phyloP scores from a whole-genome alignment of 2,888 invertebrate genomes.

The Blastobasis lacticolella region DNA sequence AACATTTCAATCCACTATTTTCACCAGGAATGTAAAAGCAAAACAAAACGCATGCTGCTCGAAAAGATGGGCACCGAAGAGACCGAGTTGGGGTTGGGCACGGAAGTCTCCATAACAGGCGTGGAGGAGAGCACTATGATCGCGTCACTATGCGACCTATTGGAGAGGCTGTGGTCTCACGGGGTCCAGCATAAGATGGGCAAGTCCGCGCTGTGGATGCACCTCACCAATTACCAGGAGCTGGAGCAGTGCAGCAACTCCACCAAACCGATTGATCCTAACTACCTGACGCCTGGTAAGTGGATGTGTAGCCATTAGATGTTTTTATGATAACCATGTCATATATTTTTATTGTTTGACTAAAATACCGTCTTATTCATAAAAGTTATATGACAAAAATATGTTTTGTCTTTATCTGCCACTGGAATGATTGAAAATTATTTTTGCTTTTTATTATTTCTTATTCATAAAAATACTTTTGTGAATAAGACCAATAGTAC shows the following conservation, averaged over 20 bases:
- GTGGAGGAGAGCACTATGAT: slow-evolving; percentile 98
- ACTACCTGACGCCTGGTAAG: slow-evolving; percentile 69
- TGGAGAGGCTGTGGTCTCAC: slow-evolving; percentile 98
- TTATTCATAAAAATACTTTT: no score
- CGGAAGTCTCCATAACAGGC: slow-evolving; percentile 80
- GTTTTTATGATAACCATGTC: no score
- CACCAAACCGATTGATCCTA: slow-evolving; percentile 68
- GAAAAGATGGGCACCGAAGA: slow-evolving; percentile 99
- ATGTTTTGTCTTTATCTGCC: no score
- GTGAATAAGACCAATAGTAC: no score
- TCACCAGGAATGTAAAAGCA: slow-evolving; percentile 87
- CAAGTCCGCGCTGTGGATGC: slow-evolving; percentile 98
- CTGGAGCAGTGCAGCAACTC: slow-evolving; percentile 79
- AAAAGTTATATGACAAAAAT: no score
- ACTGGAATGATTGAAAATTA: no score
- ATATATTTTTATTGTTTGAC: no score
- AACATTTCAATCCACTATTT: neutral
- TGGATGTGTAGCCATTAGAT: no score
- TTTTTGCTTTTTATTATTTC: no score
- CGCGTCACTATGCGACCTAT: slow-evolving; percentile 96
- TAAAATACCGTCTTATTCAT: no score
- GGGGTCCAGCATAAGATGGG: slow-evolving; percentile 96
- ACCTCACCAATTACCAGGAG: slow-evolving; percentile 92
- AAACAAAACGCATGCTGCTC: slow-evolving; percentile 98
- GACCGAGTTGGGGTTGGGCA: slow-evolving; percentile 91